phyloP scores from a whole-genome alignment of 2,113 vertebrate genomes.

The Smithornis capensis region DNA sequence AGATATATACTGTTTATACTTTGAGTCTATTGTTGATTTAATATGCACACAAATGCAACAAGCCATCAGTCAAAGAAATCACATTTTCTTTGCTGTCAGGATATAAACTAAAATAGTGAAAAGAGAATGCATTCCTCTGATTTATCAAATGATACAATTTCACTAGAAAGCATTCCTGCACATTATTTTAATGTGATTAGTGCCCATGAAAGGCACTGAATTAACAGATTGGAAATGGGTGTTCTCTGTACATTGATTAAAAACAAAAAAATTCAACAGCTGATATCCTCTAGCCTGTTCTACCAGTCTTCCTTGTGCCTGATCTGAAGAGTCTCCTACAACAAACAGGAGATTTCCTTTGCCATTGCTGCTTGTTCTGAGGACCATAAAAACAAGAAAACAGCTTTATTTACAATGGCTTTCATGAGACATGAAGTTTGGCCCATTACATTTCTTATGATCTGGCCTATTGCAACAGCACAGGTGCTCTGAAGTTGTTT shows the following conservation, averaged over 20 bases:
- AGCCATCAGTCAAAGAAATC: slow-evolving; percentile 65
- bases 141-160: slow-evolving; percentile 33
- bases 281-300: not conserved
- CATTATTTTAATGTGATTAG: slow-evolving; percentile 38
- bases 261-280: not conserved
- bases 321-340: not conserved
- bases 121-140: slow-evolving; percentile 43
- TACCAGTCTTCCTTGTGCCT: not conserved
- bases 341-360: not conserved
- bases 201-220: slow-evolving; percentile 15
- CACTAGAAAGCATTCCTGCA: not conserved
- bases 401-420: not conserved
- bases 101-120: slow-evolving; percentile 62
- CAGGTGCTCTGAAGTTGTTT: not conserved
- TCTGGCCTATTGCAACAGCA: not conserved
- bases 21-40: slow-evolving; percentile 61
- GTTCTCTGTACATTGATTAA: not conserved
- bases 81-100: slow-evolving; percentile 53
- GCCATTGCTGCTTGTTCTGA: not conserved
- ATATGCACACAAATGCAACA: slow-evolving; percentile 57
- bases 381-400: not conserved
- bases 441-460: not conserved
- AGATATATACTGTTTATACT: slow-evolving; percentile 16
- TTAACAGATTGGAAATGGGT: not conserved
- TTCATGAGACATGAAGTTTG: not conserved